Conservation (phyloP, 1,140 invertebrate genomes). For the Drosophila guanche region DNA sequence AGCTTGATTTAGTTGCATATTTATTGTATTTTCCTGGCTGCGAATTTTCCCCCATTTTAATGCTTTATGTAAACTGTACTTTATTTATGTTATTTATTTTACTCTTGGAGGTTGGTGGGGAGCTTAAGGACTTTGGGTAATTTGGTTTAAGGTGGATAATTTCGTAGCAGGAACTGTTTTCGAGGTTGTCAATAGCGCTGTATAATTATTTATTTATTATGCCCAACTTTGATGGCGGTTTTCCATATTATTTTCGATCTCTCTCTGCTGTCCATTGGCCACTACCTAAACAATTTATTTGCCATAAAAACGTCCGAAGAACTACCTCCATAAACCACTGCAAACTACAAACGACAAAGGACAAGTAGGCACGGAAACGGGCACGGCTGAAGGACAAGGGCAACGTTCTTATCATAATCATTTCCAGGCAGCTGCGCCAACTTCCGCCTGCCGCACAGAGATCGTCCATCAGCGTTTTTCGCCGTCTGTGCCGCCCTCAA, state of each 20-base stretch:
- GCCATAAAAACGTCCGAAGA: constrained; percentile 63
- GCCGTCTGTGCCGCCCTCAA: background rate
- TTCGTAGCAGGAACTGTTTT: background rate
- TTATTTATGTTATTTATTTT: constrained; percentile 29
- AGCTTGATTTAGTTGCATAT: constrained; percentile 81
- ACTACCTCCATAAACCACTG: constrained; percentile 54
- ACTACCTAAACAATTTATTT: constrained; percentile 56
- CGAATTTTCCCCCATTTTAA: constrained; percentile 55
- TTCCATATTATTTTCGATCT: constrained; percentile 30
- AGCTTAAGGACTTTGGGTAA: constrained; percentile 1
- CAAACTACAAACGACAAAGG: constrained; percentile 32
- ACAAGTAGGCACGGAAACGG: constrained; percentile 17
- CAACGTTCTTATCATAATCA: constrained; percentile 74
- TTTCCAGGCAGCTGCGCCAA: constrained; percentile 74
- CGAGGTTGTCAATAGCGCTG: background rate
- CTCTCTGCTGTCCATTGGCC: constrained; percentile 39
- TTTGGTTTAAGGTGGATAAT: no score
- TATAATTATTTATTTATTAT: background rate
- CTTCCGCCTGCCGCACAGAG: constrained; percentile 61
- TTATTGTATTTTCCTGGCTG: constrained; percentile 64
- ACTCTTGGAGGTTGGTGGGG: background rate
- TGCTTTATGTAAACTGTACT: constrained; percentile 72
- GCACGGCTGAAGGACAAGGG: constrained; percentile 24
- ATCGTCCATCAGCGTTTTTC: constrained; percentile 30
- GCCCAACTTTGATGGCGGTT: constrained; percentile 10